These are phyloP conservation scores for Dendrocopos noguchii DNA, from an alignment of 2,113 vertebrate genomes.

Conservation along the genomic window DNA sequence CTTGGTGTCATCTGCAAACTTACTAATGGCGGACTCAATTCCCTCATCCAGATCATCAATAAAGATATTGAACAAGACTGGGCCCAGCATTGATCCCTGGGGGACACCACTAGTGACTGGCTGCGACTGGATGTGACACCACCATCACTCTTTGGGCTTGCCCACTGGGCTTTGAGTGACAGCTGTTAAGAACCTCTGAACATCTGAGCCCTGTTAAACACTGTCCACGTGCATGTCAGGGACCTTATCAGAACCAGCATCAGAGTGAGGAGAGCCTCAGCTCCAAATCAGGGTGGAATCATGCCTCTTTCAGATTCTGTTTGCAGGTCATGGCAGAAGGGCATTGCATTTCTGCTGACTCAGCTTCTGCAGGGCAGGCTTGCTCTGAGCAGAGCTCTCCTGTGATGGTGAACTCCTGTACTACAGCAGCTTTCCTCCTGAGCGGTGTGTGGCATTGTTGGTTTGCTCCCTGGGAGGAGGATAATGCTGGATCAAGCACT, in stretches of 20 bases:
- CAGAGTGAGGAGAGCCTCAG: background rate
- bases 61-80: no score
- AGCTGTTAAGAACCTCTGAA: background rate
- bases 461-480: background rate
- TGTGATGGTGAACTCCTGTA: background rate
- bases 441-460: background rate
- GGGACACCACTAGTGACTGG: no score
- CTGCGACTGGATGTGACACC: no score
- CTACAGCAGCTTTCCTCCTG: background rate
- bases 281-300: background rate
- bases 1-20: no score
- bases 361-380: conserved; percentile 12
- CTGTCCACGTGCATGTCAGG: background rate
- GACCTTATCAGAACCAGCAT: background rate
- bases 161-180: background rate
- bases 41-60: no score
- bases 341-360: background rate
- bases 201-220: background rate
- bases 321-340: conserved; percentile 21
- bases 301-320: background rate
- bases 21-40: no score
- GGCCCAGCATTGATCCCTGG: no score
- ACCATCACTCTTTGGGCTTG: no score
- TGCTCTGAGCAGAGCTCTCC: conserved; percentile 14
- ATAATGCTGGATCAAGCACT: background rate